Base-by-base conservation (phyloP, 92 coral and sea anemone genomes). In the Epizoanthus stellaris region DNA sequence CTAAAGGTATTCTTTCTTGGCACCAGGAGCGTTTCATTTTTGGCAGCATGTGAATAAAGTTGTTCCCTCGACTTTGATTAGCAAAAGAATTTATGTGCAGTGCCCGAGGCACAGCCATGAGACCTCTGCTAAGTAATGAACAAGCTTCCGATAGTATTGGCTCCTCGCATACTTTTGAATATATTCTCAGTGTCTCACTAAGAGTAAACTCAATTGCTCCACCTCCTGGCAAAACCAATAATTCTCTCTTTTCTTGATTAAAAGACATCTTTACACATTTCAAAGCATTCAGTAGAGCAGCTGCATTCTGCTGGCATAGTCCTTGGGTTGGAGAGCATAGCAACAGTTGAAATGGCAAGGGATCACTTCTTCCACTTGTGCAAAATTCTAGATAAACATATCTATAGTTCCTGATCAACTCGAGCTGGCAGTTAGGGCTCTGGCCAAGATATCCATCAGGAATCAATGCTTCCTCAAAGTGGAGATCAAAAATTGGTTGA, bases 281-380 rank as follows among this genome's bases (percentile, higher is more conserved):
- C 23, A 97, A 66, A 8, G 95, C 93, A 84, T 85, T 88, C 53
- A 81, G 81, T 40, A 97, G 90, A 63, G 95, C 93, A 85, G 93
- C 81, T 53, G 82, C 80, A 77, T 90, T 89, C 69, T 95, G 99
- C 10, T 70, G 90, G 60, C 98, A 90, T 58, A 97, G 67, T 1
- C 94, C 93, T 53, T 91, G 92, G 30, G 90, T 86, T 86, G 99
- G 98, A 38, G 93, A 94, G 87, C 90, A 91, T 36, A 97, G 90
- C 36, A 95, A 38, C 16, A 97, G 83, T 65, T 85, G 88, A 73
- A 86, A 80, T 20, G 92, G 86, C 14, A 47, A 4, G 21, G 59
- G 70, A 1, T 74, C 62, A 34, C 19, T n/a, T 3, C 62, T 54
- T 61, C n/a, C 49, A 12, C 54, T 69, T 3, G 75, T 65, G 40